Evolutionary conservation across 2,113 vertebrate species (phyloP), one percentile per base, ranked within the genome.

Genomic region (Speoplatyrhinus poulsoni): DNA sequence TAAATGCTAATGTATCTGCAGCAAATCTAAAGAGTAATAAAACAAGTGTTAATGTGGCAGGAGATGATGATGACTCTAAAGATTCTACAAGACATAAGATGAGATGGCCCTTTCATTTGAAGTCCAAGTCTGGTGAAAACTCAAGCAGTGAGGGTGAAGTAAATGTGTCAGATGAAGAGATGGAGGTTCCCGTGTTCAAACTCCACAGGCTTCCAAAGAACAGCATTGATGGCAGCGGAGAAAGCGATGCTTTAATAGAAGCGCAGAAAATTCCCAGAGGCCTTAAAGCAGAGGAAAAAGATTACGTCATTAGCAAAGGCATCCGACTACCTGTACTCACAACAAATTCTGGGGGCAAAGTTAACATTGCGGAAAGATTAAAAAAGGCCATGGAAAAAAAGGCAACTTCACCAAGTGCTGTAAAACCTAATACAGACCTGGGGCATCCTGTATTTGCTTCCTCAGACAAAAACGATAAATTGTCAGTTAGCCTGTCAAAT

Each of bases 401-500:
- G 7, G 4, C 4, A 5, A 8, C 33, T 1, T 6, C 49, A 2
- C 62, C 70, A 12, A 63, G 50, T 53, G 11, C 73, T 7, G 82
- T 80, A 1, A 89, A 86, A 32, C 85, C 86, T 16, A 77, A 83
- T 15, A 26, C 75, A 62, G 70, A 77, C 32, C 50, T 69, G 10
- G n/a, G 55, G 0, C 15, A 50, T 47, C 88, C 84, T 0, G 52
- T 70, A 6, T 53, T 84, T 12, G 68, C 67, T 0, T 53, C 71
- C 50, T 46, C 68, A 13, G 72, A 85, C 55, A 82, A 86, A 48
- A 84, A 77, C 33, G 69, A 84, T 6, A 89, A 86, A 76, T 11
- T 91, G 26, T 75, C 86, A 6, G 6, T 83, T 50, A 3, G 90
- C 63, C 88, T 93, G 26, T 85, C 91, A 59, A 92, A 93, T 48